A percentile compares a stretch with the other conserved stretches of the same genome.
Conservation (phyloP, 1,140 invertebrate genomes). For the Neocloeon triangulifer region DNA sequence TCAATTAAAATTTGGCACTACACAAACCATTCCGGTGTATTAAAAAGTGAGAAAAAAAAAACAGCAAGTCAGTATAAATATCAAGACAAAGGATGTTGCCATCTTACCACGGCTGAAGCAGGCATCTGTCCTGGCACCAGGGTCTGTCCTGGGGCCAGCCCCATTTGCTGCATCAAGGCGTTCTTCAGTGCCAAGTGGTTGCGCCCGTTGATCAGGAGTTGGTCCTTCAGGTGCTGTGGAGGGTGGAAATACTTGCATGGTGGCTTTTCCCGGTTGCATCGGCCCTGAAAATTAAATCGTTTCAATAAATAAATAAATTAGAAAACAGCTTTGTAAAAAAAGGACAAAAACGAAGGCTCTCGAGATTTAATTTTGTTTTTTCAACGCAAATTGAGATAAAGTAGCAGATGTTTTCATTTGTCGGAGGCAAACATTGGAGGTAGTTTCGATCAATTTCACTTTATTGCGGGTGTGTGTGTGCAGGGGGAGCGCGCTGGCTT, state of each 20-base stretch:
- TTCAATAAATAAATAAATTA: too few relatives aligned
- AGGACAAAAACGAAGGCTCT: too few relatives aligned
- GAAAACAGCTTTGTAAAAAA: too few relatives aligned
- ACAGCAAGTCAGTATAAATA: not conserved
- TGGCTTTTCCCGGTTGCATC: constrained; percentile 98
- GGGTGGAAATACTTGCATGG: constrained; percentile 99
- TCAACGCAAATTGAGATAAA: too few relatives aligned
- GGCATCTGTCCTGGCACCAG: constrained; percentile 77
- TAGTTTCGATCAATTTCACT: too few relatives aligned
- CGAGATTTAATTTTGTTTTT: too few relatives aligned
- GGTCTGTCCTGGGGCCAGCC: constrained; percentile 61
- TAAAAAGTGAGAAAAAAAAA: constrained; percentile 1
- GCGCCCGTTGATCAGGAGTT: constrained; percentile 96
- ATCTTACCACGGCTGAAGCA: constrained; percentile 46
- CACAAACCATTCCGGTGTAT: not conserved
- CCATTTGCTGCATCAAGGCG: constrained; percentile 89
- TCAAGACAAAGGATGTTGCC: constrained; percentile 1
- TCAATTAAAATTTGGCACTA: constrained; percentile 5
- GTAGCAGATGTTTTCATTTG: too few relatives aligned
- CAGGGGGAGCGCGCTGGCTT: too few relatives aligned
- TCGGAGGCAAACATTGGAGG: too few relatives aligned
- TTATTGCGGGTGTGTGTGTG: too few relatives aligned
- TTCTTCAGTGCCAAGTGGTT: constrained; percentile 98
- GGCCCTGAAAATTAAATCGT: too few relatives aligned
- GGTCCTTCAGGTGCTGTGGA: constrained; percentile 97